Evolutionary conservation across 2,797 vertebrate genomes (phyloP).

Genomic region (Phalloptychus januarius): DNA sequence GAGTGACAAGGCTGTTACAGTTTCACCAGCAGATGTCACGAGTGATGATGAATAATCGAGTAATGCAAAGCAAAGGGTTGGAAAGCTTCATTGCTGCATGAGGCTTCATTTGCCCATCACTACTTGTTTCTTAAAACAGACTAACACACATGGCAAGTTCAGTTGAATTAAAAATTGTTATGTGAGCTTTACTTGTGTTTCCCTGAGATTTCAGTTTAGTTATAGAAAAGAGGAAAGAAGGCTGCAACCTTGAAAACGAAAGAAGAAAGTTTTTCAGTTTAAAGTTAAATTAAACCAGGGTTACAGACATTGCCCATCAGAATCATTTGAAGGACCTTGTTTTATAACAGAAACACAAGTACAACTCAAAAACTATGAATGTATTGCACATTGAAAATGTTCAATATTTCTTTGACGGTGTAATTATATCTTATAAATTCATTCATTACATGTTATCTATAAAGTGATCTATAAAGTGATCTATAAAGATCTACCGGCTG

Average conservation of each 20-base stretch:
- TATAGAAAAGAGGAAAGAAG: not conserved
- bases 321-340: not conserved
- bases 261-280: not conserved
- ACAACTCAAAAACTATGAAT: not conserved
- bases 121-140: not conserved
- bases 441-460: no score
- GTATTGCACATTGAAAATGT: not conserved
- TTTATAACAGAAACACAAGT: not conserved
- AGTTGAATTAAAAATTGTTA: not conserved
- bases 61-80: no score
- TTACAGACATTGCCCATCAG: not conserved
- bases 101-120: no score
- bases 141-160: not conserved
- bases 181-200: not conserved
- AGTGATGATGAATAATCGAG: no score
- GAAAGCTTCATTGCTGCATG: no score
- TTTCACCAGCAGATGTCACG: no score
- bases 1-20: no score
- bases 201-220: not conserved
- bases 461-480: no score
- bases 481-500: no score
- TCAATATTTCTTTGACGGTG: not conserved
- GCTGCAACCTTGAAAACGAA: constrained; percentile 4
- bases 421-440: not conserved
- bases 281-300: not conserved